Percentiles rank a stretch among this genome's conserved stretches.
phyloP scores from a whole-genome alignment of 2,797 vertebrate species.

The Mus spretus region DNA sequence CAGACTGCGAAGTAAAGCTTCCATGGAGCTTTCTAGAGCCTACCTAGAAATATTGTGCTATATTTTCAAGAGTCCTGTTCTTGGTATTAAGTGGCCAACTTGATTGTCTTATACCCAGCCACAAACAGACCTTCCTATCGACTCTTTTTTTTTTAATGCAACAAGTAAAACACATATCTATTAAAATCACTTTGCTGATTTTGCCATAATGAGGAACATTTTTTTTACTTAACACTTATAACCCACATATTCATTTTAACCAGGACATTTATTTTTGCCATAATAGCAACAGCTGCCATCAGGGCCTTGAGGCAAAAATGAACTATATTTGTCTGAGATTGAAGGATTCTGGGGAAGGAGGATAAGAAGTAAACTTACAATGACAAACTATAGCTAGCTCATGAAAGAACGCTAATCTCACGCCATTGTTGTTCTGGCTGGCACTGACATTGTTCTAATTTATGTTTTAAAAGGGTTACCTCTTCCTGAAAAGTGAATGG shows the following conservation, averaged over 20 bases:
- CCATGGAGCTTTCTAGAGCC: not conserved
- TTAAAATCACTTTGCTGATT: conserved; percentile 10
- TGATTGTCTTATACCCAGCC: not conserved
- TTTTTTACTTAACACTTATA: not conserved
- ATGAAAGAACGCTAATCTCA: not conserved
- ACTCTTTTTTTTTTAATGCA: not conserved
- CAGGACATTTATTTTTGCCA: not conserved
- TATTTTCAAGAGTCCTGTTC: not conserved
- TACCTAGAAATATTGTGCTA: not conserved
- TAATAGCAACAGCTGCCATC: not conserved
- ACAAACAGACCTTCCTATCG: not conserved
- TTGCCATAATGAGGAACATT: not conserved
- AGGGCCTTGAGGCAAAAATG: not conserved
- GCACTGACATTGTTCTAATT: not conserved
- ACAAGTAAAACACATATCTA: not conserved
- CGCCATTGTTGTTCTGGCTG: not conserved
- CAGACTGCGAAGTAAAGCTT: not conserved
- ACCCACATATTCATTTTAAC: not conserved
- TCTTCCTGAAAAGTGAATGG: not conserved
- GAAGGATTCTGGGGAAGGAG: not conserved
- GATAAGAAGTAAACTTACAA: not conserved
- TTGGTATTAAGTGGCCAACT: not conserved
- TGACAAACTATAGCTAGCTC: not conserved
- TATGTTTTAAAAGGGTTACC: not conserved
- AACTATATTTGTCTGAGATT: not conserved